phyloP scores from a whole-genome alignment of 2,888 invertebrate species.

The Tinea pellionella region DNA sequence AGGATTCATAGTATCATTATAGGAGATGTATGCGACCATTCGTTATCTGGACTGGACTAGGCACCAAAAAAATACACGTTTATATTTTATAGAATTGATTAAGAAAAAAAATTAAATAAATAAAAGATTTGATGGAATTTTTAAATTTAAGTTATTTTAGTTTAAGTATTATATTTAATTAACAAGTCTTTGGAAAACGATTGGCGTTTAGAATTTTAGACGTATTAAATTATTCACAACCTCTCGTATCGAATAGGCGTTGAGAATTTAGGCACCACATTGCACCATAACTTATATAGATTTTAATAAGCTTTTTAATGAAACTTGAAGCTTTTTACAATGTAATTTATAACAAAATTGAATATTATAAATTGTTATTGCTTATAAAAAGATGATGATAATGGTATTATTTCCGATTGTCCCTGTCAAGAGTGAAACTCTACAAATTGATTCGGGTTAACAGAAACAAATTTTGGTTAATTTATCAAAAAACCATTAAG shows the following conservation, averaged over 20 bases:
- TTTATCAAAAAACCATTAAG: slow-evolving; percentile 18
- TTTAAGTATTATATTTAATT: too few species aligned
- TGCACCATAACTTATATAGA: too few species aligned
- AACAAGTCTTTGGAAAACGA: too few species aligned
- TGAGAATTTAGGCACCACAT: too few species aligned
- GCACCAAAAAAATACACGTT: not conserved
- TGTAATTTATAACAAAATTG: not conserved
- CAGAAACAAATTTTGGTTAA: slow-evolving; percentile 16
- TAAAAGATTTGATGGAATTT: too few species aligned
- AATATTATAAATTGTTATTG: not conserved
- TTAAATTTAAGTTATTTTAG: too few species aligned
- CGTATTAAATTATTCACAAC: too few species aligned
- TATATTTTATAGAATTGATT: not conserved
- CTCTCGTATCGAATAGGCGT: too few species aligned
- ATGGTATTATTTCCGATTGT: not conserved
- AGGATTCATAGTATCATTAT: slow-evolving; percentile 15
- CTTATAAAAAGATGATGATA: not conserved
- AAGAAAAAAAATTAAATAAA: too few species aligned
- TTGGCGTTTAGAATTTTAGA: too few species aligned
- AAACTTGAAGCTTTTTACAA: too few species aligned
- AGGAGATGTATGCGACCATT: slow-evolving; percentile 16
- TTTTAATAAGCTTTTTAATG: too few species aligned
- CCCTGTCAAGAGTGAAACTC: not conserved
- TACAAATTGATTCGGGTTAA: slow-evolving; percentile 2
- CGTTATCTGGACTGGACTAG: slow-evolving; percentile 13